Evolutionary conservation across 2,113 vertebrate genomes (phyloP).

Genomic region (Campylomormyrus tamandua): DNA sequence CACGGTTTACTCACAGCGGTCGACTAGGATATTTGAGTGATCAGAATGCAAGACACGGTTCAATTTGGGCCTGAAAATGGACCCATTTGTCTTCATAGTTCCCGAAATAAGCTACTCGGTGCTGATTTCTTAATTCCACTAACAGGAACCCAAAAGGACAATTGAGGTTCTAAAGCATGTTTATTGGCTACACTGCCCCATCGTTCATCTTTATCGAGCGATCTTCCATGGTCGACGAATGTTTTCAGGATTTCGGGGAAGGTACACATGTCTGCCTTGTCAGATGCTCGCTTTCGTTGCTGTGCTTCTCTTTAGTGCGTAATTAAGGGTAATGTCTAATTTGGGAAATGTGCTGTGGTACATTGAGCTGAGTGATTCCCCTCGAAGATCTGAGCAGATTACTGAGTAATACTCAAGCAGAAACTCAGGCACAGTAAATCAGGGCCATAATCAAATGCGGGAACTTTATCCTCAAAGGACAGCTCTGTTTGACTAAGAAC

Average conservation of each 20-base stretch:
- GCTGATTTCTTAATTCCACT: background rate
- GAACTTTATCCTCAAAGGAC: constrained; percentile 16
- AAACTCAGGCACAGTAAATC: constrained; percentile 16
- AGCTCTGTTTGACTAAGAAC: constrained; percentile 1
- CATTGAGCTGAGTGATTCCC: constrained; percentile 51
- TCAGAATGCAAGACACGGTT: background rate
- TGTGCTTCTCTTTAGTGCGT: constrained; percentile 47
- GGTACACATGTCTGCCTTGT: constrained; percentile 50
- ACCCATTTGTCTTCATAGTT: background rate
- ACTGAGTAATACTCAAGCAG: background rate
- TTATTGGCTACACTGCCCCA: background rate
- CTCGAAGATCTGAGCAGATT: constrained; percentile 39
- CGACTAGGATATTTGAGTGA: background rate
- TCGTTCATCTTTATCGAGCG: background rate
- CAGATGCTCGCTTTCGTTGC: constrained; percentile 14
- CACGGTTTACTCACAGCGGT: background rate
- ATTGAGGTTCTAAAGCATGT: background rate
- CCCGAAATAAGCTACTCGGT: background rate
- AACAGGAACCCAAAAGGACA: background rate
- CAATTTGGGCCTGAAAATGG: background rate
- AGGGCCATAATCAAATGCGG: background rate
- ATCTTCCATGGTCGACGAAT: background rate
- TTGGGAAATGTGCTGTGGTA: constrained; percentile 52
- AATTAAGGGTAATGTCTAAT: constrained; percentile 55
- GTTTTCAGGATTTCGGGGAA: constrained; percentile 38